phyloP scores from a whole-genome alignment of 2,113 vertebrate species.

The Saccopteryx bilineata region DNA sequence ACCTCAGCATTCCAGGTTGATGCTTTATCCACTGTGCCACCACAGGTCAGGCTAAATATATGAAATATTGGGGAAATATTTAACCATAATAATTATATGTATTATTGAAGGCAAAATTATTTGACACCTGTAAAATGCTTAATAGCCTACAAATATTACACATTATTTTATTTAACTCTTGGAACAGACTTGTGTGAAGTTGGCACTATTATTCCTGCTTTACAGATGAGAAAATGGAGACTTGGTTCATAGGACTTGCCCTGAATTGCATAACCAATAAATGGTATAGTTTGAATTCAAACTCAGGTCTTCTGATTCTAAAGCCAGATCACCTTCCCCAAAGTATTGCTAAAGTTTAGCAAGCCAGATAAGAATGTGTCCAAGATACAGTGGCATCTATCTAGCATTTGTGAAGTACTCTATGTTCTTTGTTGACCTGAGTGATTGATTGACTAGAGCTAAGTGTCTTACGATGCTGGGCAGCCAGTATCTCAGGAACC shows the following conservation, averaged over 20 bases:
- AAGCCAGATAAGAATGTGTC: neutral
- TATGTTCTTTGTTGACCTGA: neutral
- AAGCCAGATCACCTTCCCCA: neutral
- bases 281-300: neutral
- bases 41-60: too few species aligned
- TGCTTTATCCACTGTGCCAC: too few species aligned
- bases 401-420: neutral
- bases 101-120: slow-evolving; percentile 46
- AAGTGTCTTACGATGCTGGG: slow-evolving; percentile 42
- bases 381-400: neutral
- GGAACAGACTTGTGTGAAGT: neutral
- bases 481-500: slow-evolving; percentile 39
- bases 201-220: neutral
- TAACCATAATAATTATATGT: neutral
- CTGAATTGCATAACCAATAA: neutral
- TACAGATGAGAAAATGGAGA: neutral
- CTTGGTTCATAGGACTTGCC: neutral
- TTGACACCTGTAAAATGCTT: slow-evolving; percentile 22
- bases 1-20: too few species aligned
- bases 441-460: slow-evolving; percentile 56
- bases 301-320: neutral
- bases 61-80: neutral
- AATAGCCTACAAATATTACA: slow-evolving; percentile 7
- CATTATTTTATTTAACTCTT: slow-evolving; percentile 24
- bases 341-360: neutral